Percentiles rank a stretch among this genome's conserved stretches.
These are phyloP conservation scores for Galeruca laticollis DNA, from an alignment of 2,888 invertebrate species.

Conservation along the genomic window DNA sequence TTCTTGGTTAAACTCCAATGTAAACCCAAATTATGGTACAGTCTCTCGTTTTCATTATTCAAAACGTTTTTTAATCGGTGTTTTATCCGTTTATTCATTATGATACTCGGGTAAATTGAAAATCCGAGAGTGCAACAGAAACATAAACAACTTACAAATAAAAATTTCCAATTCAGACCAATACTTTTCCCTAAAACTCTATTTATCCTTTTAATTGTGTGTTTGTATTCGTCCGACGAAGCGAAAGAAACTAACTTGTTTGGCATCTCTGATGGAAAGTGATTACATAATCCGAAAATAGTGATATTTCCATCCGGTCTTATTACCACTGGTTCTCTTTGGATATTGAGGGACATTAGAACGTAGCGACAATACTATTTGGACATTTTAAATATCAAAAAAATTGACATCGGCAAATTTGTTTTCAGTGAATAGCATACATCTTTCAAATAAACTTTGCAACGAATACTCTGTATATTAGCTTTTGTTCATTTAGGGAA, in stretches of 20 bases:
- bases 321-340: slow-evolving; percentile 50
- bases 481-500: neutral
- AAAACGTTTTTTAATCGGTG: slow-evolving; percentile 48
- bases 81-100: slow-evolving; percentile 50
- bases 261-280: slow-evolving; percentile 53
- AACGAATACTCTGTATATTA: neutral
- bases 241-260: slow-evolving; percentile 49
- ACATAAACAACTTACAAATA: slow-evolving; percentile 52
- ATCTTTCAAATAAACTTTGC: neutral
- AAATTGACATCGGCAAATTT: slow-evolving; percentile 17
- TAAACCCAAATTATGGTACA: slow-evolving; percentile 55
- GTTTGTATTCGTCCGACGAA: slow-evolving; percentile 57
- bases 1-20: slow-evolving; percentile 54
- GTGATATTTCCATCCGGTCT: slow-evolving; percentile 55
- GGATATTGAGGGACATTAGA: slow-evolving; percentile 24
- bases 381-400: slow-evolving; percentile 18
- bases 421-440: slow-evolving; percentile 4
- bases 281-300: slow-evolving; percentile 55
- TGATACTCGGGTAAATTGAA: slow-evolving; percentile 53
- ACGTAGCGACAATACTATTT: slow-evolving; percentile 3
- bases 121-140: slow-evolving; percentile 55
- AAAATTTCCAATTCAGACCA: slow-evolving; percentile 49
- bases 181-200: slow-evolving; percentile 46
- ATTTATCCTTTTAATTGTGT: slow-evolving; percentile 54
- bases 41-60: slow-evolving; percentile 53